Evolutionary conservation across 2,797 vertebrate species (phyloP).

Genomic region (Artibeus jamaicensis): DNA sequence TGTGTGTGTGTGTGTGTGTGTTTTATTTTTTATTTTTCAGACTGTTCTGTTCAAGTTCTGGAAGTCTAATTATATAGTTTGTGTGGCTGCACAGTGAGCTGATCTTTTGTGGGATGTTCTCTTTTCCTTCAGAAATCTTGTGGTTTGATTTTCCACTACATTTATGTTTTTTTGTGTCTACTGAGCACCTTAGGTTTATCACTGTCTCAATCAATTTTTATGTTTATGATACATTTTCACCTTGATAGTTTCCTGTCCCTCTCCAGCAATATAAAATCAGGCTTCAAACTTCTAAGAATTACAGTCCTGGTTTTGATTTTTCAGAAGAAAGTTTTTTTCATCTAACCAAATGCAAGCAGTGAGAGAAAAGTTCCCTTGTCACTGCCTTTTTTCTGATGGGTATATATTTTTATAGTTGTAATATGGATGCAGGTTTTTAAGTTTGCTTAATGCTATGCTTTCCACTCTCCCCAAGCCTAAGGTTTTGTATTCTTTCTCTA

Average conservation of each 20-base stretch:
- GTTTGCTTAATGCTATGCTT: background rate
- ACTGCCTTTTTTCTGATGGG: background rate
- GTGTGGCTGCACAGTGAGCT: background rate
- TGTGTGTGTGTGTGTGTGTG: too few relatives aligned
- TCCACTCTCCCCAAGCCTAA: background rate
- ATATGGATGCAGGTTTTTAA: background rate
- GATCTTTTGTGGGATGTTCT: background rate
- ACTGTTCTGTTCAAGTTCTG: background rate
- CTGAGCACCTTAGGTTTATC: background rate
- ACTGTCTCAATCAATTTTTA: conserved; percentile 20
- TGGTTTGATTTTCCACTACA: background rate
- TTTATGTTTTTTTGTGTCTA: background rate
- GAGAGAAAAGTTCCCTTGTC: background rate
- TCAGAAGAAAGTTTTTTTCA: background rate
- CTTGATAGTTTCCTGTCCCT: background rate
- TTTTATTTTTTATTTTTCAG: too few relatives aligned
- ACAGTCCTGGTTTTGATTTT: background rate
- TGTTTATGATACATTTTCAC: conserved; percentile 14
- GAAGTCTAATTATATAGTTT: background rate
- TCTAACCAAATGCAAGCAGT: background rate
- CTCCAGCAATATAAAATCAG: conserved; percentile 9
- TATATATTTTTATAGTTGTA: background rate
- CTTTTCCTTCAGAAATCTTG: background rate
- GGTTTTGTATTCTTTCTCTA: background rate
- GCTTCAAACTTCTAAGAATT: background rate